Conservation (phyloP, 2,113 vertebrate genomes). For the Ammodytes dubius region DNA sequence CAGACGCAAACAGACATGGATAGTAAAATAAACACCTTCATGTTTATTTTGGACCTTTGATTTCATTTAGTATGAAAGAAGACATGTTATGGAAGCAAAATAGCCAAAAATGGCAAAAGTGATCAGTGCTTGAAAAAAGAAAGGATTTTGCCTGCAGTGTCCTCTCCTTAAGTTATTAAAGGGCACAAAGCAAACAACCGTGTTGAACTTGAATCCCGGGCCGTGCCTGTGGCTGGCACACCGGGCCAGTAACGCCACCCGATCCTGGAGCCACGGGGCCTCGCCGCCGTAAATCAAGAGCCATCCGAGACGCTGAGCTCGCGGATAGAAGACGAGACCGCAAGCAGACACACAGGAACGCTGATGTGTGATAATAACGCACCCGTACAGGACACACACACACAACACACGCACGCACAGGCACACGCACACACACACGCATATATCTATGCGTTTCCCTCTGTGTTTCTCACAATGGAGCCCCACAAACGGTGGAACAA, state of each 20-base stretch:
- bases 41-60: no score
- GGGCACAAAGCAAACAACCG: conserved; percentile 58
- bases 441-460: conserved; percentile 43
- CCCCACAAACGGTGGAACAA: conserved; percentile 68
- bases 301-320: conserved; percentile 63
- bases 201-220: conserved; percentile 43
- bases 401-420: conserved; percentile 31
- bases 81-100: no score
- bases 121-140: no score
- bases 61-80: no score
- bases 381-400: conserved; percentile 12
- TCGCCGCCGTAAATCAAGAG: conserved; percentile 72
- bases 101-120: no score
- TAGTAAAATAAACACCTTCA: no score
- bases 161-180: conserved; percentile 31
- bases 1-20: no score
- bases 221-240: conserved; percentile 36
- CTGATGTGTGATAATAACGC: conserved; percentile 68
- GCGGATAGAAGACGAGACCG: conserved; percentile 50
- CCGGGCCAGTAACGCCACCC: conserved; percentile 48
- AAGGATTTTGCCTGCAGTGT: no score
- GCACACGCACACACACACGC: conserved; percentile 31
- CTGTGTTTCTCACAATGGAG: conserved; percentile 74
- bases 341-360: conserved; percentile 64
- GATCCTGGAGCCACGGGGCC: conserved; percentile 65